Base-by-base conservation (phyloP, 2,797 vertebrate species). In the Fistularia tabacaria region DNA sequence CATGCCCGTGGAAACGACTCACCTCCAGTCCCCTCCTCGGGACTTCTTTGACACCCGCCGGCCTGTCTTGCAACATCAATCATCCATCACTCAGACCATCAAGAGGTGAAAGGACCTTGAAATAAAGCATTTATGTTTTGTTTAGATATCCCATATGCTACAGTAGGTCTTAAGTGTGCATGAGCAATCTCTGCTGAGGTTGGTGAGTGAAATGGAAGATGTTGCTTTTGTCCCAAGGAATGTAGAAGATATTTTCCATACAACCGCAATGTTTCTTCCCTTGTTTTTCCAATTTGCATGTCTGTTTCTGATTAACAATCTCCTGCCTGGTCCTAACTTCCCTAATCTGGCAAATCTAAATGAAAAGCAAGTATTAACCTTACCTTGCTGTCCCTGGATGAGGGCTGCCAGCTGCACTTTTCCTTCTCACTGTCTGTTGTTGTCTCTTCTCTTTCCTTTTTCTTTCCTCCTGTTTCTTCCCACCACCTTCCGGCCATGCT, bases 61-160 rank as follows among this genome's bases (percentile, higher is more conserved):
- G 64, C 89, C 90, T 0, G 87, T 76, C 52, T 85, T 98, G 57
- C 97, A 96, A 62, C 92, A 94, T 10, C 97, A 98, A 88, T 93
- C 91, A 7, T 99, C 97, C 45, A 98, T 99, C 89, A 98, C 96
- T 14, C 97, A 98, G 87, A 98, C 95, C 79, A 98, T 99, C 80
- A 95, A 91, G 87, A 98, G 96, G 97, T 98, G 88, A 74, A 64
- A 7, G 36, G 46, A 25, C n/a, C 43, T 11, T 45, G 11, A 25
- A 25, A 45, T 45, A 10, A 45, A 10, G 4, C 11, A 9, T 11
- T 45, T 9, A 12, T 45, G 7, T 45, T 45, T 11, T 45, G 11
- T 45, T 45, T 6, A 45, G 14, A 45, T 9, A 25, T 25, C 2
- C 25, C 25, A 25, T 25, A 25, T 25, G 25, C 25, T 25, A 25